phyloP scores from a whole-genome alignment of 2,113 vertebrate genomes.

The Steatornis caripensis region DNA sequence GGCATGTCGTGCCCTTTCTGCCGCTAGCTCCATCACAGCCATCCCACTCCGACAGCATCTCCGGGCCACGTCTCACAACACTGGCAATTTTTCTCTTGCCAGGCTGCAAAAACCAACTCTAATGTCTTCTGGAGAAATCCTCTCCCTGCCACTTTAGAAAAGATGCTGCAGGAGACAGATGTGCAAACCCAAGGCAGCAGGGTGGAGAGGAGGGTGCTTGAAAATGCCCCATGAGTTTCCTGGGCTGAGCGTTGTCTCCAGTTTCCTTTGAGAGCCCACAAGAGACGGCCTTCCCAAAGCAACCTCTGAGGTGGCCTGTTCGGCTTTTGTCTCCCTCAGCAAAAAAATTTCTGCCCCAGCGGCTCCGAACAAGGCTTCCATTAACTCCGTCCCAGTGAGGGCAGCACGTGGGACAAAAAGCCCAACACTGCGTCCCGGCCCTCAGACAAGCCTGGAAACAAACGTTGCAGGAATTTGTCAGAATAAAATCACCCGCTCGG shows the following conservation, averaged over 20 bases:
- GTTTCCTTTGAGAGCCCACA: constrained; percentile 79
- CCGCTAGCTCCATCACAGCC: neutral
- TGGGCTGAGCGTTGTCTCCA: constrained; percentile 69
- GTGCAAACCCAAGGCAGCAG: neutral
- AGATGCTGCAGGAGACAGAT: constrained; percentile 54
- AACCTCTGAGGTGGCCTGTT: constrained; percentile 79
- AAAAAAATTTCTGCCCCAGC: constrained; percentile 90
- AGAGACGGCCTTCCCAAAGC: constrained; percentile 76
- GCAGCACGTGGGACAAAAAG: constrained; percentile 88
- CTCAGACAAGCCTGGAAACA: constrained; percentile 98
- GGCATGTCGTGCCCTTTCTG: neutral
- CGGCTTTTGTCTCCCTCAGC: constrained; percentile 86
- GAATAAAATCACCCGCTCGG: constrained; percentile 98
- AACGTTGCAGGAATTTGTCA: constrained; percentile 88
- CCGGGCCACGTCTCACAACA: accelerated
- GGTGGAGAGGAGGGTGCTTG: neutral
- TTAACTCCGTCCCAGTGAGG: constrained; percentile 91
- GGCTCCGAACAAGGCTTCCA: constrained; percentile 90
- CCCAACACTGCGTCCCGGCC: constrained; percentile 87
- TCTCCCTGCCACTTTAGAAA: neutral
- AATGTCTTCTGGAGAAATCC: neutral
- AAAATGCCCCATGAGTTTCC: neutral
- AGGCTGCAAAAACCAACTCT: constrained; percentile 69
- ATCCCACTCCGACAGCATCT: neutral
- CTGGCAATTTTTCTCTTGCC: neutral